Percentiles rank a stretch among this genome's conserved stretches.
These are phyloP conservation scores for Ormyrus labotus DNA, from an alignment of 2,888 invertebrate genomes.

Conservation along the genomic window DNA sequence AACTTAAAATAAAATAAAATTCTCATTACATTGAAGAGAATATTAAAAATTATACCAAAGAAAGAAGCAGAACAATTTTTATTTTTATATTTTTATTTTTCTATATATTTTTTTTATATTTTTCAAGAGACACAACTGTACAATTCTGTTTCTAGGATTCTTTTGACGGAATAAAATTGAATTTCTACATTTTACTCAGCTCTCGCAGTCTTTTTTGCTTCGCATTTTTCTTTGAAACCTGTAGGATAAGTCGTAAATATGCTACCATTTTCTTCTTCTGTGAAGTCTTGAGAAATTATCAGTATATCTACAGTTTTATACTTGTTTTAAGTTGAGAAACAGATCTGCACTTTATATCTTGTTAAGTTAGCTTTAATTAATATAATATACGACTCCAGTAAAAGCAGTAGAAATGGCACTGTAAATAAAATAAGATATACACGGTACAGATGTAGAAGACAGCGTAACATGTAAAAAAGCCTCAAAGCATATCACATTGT, in stretches of 20 bases:
- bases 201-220: neutral
- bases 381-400: neutral
- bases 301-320: too few species aligned
- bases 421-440: neutral
- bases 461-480: neutral
- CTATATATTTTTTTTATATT: neutral
- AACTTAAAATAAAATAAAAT: too few species aligned
- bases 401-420: neutral
- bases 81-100: neutral
- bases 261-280: neutral
- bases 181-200: neutral
- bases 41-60: too few species aligned
- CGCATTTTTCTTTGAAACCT: neutral
- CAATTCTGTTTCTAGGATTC: neutral
- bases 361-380: slow-evolving; percentile 29
- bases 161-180: slow-evolving; percentile 10
- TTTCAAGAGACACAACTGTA: slow-evolving; percentile 1
- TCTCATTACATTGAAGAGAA: too few species aligned
- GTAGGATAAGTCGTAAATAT: slow-evolving; percentile 12
- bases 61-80: neutral
- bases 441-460: slow-evolving; percentile 10
- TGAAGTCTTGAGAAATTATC: too few species aligned
- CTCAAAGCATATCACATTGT: neutral
- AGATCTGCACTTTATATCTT: too few species aligned
- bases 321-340: too few species aligned